phyloP scores from a whole-genome alignment of 2,888 invertebrate genomes.

The Scotopteryx bipunctaria region DNA sequence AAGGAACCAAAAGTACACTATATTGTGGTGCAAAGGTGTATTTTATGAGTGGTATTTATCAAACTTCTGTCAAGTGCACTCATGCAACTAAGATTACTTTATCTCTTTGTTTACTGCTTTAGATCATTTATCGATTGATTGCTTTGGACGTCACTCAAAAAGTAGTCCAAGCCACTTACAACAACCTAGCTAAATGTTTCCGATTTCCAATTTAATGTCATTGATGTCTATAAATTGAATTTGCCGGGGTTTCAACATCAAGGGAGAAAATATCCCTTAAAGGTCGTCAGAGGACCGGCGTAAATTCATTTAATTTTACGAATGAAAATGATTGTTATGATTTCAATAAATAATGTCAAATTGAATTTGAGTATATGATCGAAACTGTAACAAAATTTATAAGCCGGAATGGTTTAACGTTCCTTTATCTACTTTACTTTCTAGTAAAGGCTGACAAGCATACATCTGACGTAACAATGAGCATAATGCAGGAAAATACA shows the following conservation, averaged over 20 bases:
- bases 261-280: not conserved
- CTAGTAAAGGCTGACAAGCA: constrained; percentile 8
- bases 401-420: no score
- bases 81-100: no score
- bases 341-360: no score
- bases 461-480: constrained; percentile 20
- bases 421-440: constrained; percentile 1
- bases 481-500: constrained; percentile 18
- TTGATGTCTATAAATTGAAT: constrained; percentile 9
- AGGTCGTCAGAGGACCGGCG: no score
- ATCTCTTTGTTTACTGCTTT: not conserved
- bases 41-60: not conserved
- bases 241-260: constrained; percentile 6
- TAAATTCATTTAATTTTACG: no score
- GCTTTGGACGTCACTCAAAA: not conserved
- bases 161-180: not conserved
- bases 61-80: not conserved
- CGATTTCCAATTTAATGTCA: constrained; percentile 16
- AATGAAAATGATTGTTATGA: no score
- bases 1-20: not conserved
- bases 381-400: no score
- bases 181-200: not conserved
- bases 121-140: not conserved
- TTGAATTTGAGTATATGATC: no score
- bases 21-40: not conserved